A percentile compares a stretch with the other conserved stretches of the same genome.
phyloP scores from a whole-genome alignment of 2,113 vertebrate genomes.

The Neogobius melanostomus region DNA sequence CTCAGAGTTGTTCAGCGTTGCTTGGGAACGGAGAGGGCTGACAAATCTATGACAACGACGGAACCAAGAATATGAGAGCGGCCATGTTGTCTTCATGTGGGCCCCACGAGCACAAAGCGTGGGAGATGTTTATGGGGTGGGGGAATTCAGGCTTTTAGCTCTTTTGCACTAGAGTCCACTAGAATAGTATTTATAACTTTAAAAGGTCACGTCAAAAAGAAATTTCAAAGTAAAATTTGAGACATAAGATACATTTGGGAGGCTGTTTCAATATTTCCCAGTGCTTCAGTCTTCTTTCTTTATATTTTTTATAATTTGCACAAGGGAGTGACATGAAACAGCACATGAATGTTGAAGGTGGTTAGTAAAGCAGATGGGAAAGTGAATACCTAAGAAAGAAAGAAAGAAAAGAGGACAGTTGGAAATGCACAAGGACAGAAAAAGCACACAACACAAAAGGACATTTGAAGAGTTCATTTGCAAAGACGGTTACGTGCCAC shows the following conservation, averaged over 20 bases:
- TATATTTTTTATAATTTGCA: slow-evolving; percentile 53
- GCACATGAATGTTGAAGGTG: slow-evolving; percentile 83
- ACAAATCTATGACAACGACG: slow-evolving; percentile 93
- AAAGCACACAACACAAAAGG: slow-evolving; percentile 49
- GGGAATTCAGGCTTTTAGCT: slow-evolving; percentile 43
- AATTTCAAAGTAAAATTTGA: slow-evolving; percentile 57
- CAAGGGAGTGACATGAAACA: slow-evolving; percentile 80
- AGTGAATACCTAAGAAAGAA: slow-evolving; percentile 95
- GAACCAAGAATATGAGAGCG: slow-evolving; percentile 75
- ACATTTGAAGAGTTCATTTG: too few species aligned
- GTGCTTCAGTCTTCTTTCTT: slow-evolving; percentile 73
- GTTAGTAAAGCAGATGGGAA: slow-evolving; percentile 95
- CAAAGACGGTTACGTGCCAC: too few species aligned
- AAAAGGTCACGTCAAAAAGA: slow-evolving; percentile 58
- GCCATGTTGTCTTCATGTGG: slow-evolving; percentile 60
- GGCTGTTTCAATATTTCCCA: slow-evolving; percentile 65
- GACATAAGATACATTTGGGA: neutral
- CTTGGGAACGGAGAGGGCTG: slow-evolving; percentile 82
- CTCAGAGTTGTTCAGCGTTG: slow-evolving; percentile 78
- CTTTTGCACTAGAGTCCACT: slow-evolving; percentile 45
- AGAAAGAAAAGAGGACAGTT: slow-evolving; percentile 80
- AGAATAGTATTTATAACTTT: slow-evolving; percentile 66
- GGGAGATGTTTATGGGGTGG: slow-evolving; percentile 72
- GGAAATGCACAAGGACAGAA: slow-evolving; percentile 52
- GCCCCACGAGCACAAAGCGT: slow-evolving; percentile 48